A percentile compares a stretch with the other conserved stretches of the same genome.
These are phyloP conservation scores for Apis florea DNA, from an alignment of 1,140 invertebrate genomes.

Conservation along the genomic window DNA sequence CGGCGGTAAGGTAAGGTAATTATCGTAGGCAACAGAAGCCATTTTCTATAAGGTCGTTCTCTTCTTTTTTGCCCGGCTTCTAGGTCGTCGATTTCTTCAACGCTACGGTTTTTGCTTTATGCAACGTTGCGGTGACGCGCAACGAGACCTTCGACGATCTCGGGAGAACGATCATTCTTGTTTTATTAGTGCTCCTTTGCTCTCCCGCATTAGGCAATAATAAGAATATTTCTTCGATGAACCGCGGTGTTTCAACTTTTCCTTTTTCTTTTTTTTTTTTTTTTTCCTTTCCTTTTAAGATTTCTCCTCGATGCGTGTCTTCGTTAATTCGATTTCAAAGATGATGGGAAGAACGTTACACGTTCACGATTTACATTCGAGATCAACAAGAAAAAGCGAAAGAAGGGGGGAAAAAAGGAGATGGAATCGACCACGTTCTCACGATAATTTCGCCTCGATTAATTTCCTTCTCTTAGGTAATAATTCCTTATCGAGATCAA, in stretches of 20 bases:
- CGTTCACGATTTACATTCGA: no score
- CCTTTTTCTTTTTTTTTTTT: no score
- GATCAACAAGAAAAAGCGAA: no score
- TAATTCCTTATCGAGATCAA: no score
- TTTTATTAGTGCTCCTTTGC: not conserved
- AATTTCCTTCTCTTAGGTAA: not conserved
- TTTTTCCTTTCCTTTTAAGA: no score
- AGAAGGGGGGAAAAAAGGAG: no score
- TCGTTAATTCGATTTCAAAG: no score
- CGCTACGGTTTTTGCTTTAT: slow-evolving; percentile 16
- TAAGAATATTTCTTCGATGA: not conserved
- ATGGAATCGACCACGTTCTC: not conserved
- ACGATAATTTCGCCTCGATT: not conserved
- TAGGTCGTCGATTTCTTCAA: slow-evolving; percentile 26
- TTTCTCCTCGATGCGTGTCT: no score
- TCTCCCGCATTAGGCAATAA: not conserved
- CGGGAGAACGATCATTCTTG: slow-evolving; percentile 3
- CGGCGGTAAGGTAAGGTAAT: not conserved
- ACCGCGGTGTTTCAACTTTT: not conserved
- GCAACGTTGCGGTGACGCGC: slow-evolving; percentile 14
- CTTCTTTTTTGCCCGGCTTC: not conserved
- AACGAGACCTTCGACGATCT: slow-evolving; percentile 25
- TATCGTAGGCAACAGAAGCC: not conserved
- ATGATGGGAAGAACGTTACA: no score
- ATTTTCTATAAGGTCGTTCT: not conserved